phyloP scores from a whole-genome alignment of 2,888 invertebrate species.

The Phyllotreta cruciferae region DNA sequence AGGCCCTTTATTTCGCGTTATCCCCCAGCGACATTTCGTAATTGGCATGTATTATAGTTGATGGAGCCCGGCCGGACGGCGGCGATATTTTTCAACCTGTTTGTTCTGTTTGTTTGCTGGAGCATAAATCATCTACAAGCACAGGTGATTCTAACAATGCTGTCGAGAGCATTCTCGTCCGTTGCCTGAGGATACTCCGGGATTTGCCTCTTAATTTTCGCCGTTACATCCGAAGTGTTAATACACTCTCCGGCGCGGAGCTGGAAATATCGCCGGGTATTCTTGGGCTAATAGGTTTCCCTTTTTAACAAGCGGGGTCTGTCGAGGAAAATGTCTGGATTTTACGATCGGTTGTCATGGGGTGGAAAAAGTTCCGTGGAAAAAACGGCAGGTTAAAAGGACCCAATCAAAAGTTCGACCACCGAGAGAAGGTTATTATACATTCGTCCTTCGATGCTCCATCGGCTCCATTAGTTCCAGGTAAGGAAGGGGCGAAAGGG shows the following conservation, averaged over 20 bases:
- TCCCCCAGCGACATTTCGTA: conserved; percentile 22
- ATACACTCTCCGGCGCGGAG: neutral
- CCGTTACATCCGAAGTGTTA: neutral
- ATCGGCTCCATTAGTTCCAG: conserved; percentile 24
- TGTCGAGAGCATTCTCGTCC: too few species aligned
- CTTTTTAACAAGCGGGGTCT: conserved; percentile 1
- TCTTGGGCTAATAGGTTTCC: neutral
- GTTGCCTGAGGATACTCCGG: neutral
- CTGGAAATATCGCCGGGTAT: too few species aligned
- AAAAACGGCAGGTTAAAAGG: conserved; percentile 15
- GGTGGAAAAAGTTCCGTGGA: conserved; percentile 1
- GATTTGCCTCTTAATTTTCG: neutral
- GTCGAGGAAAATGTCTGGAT: conserved; percentile 8
- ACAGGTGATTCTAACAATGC: too few species aligned
- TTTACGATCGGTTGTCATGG: conserved; percentile 17
- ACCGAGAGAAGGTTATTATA: conserved; percentile 26
- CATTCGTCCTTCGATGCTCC: conserved; percentile 18
- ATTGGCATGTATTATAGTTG: conserved; percentile 19
- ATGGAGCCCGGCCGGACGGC: conserved; percentile 11
- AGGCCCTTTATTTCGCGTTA: conserved; percentile 27
- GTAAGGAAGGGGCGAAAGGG: too few species aligned
- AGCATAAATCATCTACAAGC: neutral
- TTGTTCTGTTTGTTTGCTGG: neutral
- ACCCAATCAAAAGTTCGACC: conserved; percentile 29
- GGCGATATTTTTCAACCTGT: conserved; percentile 8